Conservation (phyloP, 2,113 vertebrate species). For the Pungitius pungitius region DNA sequence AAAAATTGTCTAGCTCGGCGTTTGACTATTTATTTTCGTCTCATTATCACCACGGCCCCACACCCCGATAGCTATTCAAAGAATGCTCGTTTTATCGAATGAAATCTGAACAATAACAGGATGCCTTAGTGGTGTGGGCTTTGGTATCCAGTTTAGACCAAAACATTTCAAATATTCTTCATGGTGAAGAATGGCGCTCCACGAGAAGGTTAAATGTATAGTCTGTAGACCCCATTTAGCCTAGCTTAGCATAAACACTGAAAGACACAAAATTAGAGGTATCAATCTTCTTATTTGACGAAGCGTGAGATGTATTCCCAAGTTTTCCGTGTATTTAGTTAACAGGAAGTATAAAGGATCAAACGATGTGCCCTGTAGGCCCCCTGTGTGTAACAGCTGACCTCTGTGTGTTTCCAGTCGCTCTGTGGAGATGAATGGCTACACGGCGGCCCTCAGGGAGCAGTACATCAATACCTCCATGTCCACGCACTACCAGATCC, state of each 20-base stretch:
- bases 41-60: constrained; percentile 25
- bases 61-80: constrained; percentile 35
- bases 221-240: background rate
- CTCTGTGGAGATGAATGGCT: constrained; percentile 94
- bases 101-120: constrained; percentile 41
- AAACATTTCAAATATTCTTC: background rate
- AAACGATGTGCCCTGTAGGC: background rate
- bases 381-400: background rate
- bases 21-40: constrained; percentile 64
- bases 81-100: constrained; percentile 51
- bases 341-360: background rate
- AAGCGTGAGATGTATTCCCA: background rate
- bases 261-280: background rate
- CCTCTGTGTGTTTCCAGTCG: constrained; percentile 78
- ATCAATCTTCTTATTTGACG: background rate
- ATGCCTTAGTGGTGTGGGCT: background rate
- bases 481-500: constrained; percentile 92
- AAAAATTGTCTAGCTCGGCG: constrained; percentile 61
- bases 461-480: constrained; percentile 93
- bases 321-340: background rate
- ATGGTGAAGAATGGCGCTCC: background rate
- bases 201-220: background rate
- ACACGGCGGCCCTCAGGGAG: constrained; percentile 90
- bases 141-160: constrained; percentile 45
- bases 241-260: background rate